phyloP scores from a whole-genome alignment of 1,140 invertebrate genomes.

The Lerema accius region DNA sequence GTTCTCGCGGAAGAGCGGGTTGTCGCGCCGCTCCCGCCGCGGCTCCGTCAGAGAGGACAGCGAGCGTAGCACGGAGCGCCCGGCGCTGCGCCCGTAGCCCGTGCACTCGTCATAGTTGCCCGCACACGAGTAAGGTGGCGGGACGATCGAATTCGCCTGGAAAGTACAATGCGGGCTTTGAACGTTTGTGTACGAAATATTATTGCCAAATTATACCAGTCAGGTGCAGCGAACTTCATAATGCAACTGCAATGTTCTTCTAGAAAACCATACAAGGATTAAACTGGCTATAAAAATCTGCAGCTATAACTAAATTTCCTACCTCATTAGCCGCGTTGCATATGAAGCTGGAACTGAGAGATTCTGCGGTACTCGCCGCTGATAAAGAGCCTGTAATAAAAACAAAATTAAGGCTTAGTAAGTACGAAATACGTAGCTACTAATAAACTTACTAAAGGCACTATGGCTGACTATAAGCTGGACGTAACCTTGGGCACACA shows the following conservation, averaged over 20 bases:
- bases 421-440: not conserved
- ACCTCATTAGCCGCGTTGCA: conserved; percentile 91
- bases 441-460: not conserved
- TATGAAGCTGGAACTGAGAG: conserved; percentile 91
- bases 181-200: no score
- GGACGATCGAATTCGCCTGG: conserved; percentile 89
- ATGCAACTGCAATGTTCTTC: no score
- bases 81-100: conserved; percentile 82
- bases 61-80: conserved; percentile 67
- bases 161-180: not conserved
- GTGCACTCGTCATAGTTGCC: conserved; percentile 86
- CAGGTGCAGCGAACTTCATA: no score
- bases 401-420: not conserved
- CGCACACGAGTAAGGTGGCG: conserved; percentile 91
- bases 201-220: no score
- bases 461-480: no score
- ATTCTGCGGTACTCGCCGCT: conserved; percentile 91
- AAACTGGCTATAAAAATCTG: not conserved
- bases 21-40: conserved; percentile 39
- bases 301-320: no score
- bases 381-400: conserved; percentile 87
- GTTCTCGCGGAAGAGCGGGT: conserved; percentile 59
- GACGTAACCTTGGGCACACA: no score
- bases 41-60: conserved; percentile 69
- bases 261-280: no score